Evolutionary conservation across 1,140 invertebrate species (phyloP).

Genomic region (Coptotermes formosanus): DNA sequence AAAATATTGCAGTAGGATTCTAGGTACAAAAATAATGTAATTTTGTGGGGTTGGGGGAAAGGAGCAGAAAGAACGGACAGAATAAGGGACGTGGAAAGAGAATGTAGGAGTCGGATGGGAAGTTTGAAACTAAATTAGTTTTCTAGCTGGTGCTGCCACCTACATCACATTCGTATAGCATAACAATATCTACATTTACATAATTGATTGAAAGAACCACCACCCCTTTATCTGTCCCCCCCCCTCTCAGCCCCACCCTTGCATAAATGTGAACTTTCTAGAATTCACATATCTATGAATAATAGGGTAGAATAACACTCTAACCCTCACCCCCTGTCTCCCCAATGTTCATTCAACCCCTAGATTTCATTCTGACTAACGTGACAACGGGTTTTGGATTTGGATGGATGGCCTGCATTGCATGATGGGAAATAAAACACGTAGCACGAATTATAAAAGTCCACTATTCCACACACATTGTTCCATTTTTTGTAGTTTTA

Average conservation of each 20-base stretch:
- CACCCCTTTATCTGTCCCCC: neutral
- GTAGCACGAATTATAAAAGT: neutral
- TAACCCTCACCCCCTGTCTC: neutral
- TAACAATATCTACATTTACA: conserved; percentile 13
- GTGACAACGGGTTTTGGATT: neutral
- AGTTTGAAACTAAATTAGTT: conserved; percentile 1
- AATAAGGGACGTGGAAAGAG: neutral
- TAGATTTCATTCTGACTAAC: neutral
- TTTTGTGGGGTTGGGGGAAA: neutral
- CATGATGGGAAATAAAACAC: neutral
- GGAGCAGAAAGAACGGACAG: neutral
- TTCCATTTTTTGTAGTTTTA: neutral
- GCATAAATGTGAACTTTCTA: conserved; percentile 7
- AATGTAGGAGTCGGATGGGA: neutral
- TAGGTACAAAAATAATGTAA: neutral
- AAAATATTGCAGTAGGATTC: neutral
- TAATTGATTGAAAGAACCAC: conserved; percentile 16
- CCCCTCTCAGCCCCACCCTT: neutral
- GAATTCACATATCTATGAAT: neutral
- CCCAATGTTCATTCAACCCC: neutral
- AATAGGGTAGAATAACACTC: neutral
- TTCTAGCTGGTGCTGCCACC: neutral
- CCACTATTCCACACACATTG: neutral
- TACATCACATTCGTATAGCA: neutral
- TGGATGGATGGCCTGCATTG: neutral